A percentile compares a stretch with the other conserved stretches of the same genome.
These are phyloP conservation scores for Oreochromis mossambicus DNA, from an alignment of 2,797 vertebrate species.

Conservation along the genomic window DNA sequence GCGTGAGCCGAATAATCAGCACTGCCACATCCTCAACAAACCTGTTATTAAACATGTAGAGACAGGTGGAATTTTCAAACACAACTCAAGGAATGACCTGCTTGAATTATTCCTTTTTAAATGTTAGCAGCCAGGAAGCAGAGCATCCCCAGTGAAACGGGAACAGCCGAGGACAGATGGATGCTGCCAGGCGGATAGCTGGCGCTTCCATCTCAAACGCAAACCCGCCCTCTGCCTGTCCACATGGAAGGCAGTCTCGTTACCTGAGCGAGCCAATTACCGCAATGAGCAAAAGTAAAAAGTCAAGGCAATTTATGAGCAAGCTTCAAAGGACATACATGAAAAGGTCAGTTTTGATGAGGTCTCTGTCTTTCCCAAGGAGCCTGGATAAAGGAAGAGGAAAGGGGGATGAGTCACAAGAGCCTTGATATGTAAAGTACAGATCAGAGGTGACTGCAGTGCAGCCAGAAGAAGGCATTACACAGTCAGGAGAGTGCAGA, in stretches of 20 bases:
- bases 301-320: conserved; percentile 65
- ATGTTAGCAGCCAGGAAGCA: conserved; percentile 5
- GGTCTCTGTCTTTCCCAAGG: conserved; percentile 38
- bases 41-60: background rate
- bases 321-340: conserved; percentile 61
- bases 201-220: conserved; percentile 4
- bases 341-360: conserved; percentile 73
- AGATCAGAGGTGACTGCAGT: conserved; percentile 50
- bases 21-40: background rate
- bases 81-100: background rate
- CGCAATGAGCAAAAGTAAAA: conserved; percentile 55
- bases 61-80: conserved; percentile 19
- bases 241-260: conserved; percentile 17
- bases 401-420: conserved; percentile 41
- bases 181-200: conserved; percentile 1
- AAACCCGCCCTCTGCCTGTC: background rate
- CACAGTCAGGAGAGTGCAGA: conserved; percentile 5
- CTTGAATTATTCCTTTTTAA: conserved; percentile 46
- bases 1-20: background rate
- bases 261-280: conserved; percentile 63
- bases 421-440: conserved; percentile 54
- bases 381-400: conserved; percentile 23
- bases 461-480: conserved; percentile 13
- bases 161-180: conserved; percentile 24
- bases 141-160: background rate